Conservation (phyloP, 2,797 vertebrate genomes). For the Phalanger gymnotis region DNA sequence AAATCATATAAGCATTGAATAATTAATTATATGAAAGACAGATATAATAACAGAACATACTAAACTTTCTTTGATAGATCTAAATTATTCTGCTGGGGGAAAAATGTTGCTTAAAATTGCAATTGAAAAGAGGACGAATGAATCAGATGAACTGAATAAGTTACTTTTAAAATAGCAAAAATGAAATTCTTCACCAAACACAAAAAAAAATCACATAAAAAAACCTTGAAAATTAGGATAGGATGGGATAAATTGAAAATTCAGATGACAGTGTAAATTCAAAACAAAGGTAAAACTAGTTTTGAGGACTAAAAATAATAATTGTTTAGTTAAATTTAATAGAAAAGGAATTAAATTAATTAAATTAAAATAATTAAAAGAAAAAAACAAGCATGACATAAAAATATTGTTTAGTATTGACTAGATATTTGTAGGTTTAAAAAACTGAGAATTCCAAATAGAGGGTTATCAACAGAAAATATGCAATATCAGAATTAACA, state of each 20-base stretch:
- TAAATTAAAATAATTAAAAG: not conserved
- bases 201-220: not conserved
- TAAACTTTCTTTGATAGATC: not conserved
- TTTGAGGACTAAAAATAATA: not conserved
- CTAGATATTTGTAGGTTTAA: too few relatives aligned
- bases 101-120: not conserved
- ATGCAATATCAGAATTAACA: not conserved
- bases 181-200: not conserved
- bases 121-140: not conserved
- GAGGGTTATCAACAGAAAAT: too few relatives aligned
- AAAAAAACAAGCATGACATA: not conserved
- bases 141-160: not conserved
- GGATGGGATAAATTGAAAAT: not conserved
- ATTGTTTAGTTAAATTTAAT: not conserved
- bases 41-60: not conserved
- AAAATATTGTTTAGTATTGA: too few relatives aligned
- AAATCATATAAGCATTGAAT: not conserved
- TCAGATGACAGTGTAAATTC: not conserved
- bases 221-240: not conserved
- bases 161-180: not conserved
- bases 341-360: not conserved
- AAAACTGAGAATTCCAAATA: too few relatives aligned
- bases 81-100: not conserved
- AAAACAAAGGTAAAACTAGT: not conserved
- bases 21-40: not conserved